phyloP scores from a whole-genome alignment of 2,888 invertebrate species.

The Stomorhina lunata region DNA sequence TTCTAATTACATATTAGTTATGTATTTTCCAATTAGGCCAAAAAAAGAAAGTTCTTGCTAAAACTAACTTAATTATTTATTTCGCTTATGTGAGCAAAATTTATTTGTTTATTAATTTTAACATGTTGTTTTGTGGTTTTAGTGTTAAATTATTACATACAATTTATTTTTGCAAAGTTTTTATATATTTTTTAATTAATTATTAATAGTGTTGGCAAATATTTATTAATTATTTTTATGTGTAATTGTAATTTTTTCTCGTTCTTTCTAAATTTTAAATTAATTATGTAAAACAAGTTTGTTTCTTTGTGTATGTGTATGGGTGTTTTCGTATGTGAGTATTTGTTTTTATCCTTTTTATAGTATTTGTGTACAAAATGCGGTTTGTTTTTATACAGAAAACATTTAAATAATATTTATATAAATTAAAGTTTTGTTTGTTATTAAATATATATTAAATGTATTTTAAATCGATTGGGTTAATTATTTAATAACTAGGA shows the following conservation, averaged over 20 bases:
- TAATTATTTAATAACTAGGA: not conserved
- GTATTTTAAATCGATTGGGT: not conserved
- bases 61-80: not conserved
- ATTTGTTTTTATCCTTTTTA: not conserved
- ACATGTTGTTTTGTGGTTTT: slow-evolving; percentile 37
- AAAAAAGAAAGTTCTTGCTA: not conserved
- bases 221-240: slow-evolving; percentile 22
- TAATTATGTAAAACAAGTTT: slow-evolving; percentile 11
- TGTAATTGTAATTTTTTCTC: not conserved
- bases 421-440: not conserved
- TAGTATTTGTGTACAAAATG: not conserved
- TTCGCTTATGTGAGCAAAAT: not conserved
- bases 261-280: not conserved
- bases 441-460: not conserved
- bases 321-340: not conserved
- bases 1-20: too few species aligned
- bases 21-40: too few species aligned
- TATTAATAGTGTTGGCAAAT: slow-evolving; percentile 19
- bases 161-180: not conserved
- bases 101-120: not conserved
- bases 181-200: slow-evolving; percentile 16
- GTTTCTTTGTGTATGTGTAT: not conserved
- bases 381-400: not conserved
- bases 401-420: not conserved
- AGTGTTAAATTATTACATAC: not conserved